Percentiles rank a stretch among this genome's conserved stretches.
These are phyloP conservation scores for Drosophila oshimai DNA, from an alignment of 1,140 invertebrate genomes.

Conservation along the genomic window DNA sequence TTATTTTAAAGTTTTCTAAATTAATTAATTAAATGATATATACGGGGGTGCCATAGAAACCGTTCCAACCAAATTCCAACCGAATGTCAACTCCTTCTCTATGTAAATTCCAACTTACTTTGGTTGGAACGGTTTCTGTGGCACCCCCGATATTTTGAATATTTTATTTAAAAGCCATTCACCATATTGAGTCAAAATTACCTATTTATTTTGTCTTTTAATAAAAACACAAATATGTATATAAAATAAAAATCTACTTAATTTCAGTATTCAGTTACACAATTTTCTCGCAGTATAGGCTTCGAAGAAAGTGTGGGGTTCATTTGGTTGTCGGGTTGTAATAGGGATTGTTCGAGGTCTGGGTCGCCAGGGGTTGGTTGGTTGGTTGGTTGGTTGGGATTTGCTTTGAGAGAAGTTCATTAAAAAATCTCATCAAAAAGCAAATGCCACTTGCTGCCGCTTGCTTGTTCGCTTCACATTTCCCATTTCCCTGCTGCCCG, in stretches of 20 bases:
- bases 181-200: no score
- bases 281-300: not conserved
- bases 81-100: no score
- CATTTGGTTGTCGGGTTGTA: not conserved
- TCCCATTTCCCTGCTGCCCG: not conserved
- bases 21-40: no score
- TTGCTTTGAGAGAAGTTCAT: constrained; percentile 39
- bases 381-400: not conserved
- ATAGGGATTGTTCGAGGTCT: not conserved
- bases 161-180: no score
- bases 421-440: constrained; percentile 68
- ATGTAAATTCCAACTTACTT: no score
- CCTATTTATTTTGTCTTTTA: not conserved
- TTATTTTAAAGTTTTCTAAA: no score
- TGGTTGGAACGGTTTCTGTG: no score
- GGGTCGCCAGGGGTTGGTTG: not conserved
- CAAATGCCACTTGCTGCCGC: constrained; percentile 38
- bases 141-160: no score
- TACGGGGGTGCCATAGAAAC: no score
- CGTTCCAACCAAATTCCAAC: no score
- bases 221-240: no score
- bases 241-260: not conserved
- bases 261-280: no score
- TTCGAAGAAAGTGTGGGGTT: not conserved
- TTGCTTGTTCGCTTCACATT: not conserved